A percentile compares a stretch with the other conserved stretches of the same genome.
Evolutionary conservation across 2,113 vertebrate genomes (phyloP).

Genomic region (Cygnus buccinator): DNA sequence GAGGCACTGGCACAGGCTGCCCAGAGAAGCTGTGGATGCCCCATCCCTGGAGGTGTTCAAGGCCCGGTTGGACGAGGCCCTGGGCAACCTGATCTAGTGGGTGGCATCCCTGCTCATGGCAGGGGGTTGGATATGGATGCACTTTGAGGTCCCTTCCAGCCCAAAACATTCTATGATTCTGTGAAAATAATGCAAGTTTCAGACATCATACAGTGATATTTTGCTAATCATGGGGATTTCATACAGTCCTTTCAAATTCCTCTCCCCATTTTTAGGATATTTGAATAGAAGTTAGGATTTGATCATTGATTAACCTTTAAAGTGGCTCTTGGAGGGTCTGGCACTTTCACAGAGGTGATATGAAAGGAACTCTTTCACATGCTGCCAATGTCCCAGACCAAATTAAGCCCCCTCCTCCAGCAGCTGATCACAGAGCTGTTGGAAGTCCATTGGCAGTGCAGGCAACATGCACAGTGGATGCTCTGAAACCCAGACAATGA

Average conservation of each 20-base stretch:
- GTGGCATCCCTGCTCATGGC: no score
- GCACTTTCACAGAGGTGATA: not conserved
- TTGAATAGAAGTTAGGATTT: not conserved
- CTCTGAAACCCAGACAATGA: not conserved
- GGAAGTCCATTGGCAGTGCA: not conserved
- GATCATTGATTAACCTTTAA: not conserved
- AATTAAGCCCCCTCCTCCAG: not conserved
- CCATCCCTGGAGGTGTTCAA: no score
- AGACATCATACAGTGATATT: not conserved
- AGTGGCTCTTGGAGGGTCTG: not conserved
- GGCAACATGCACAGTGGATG: rapidly evolving
- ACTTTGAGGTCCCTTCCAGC: no score
- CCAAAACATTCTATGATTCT: not conserved
- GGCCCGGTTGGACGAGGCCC: no score
- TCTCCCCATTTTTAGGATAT: not conserved
- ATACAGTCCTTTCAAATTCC: not conserved
- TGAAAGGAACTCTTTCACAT: not conserved
- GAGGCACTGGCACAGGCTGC: no score
- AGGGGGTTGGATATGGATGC: no score
- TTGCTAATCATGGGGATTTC: not conserved
- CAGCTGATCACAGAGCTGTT: not conserved
- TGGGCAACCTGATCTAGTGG: no score
- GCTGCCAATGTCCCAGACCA: not conserved
- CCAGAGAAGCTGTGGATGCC: no score
- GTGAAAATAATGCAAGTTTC: not conserved